Evolutionary conservation across 2,797 vertebrate genomes (phyloP).

Genomic region (Enteromius afrohamiltoni): DNA sequence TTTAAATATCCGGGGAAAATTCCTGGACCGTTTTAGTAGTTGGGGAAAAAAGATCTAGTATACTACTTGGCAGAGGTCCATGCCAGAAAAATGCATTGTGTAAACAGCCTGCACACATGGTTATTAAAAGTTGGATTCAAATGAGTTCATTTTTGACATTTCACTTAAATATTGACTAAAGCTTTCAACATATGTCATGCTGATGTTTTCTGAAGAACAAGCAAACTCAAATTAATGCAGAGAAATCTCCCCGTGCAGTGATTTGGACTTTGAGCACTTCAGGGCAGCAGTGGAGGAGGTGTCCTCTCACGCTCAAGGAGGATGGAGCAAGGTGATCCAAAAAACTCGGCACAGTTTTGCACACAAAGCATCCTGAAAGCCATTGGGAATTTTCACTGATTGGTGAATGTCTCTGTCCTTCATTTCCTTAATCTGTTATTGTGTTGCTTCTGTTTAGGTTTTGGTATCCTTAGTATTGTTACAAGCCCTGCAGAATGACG

Average conservation of each 20-base stretch:
- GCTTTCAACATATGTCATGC: neutral
- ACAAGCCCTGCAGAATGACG: conserved; percentile 80
- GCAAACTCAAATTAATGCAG: neutral
- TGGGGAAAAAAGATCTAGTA: conserved; percentile 1
- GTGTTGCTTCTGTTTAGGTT: conserved; percentile 73
- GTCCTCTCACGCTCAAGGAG: conserved; percentile 79
- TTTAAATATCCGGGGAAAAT: conserved; percentile 47
- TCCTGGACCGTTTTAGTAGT: neutral
- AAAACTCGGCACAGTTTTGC: neutral
- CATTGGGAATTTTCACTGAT: neutral
- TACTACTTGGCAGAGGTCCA: neutral
- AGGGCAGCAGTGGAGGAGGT: conserved; percentile 77
- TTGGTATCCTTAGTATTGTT: conserved; percentile 90
- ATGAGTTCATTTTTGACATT: neutral
- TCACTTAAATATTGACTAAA: conserved; percentile 29
- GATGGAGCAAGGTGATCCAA: conserved; percentile 88
- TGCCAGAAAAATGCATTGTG: conserved; percentile 19
- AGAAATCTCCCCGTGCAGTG: conserved; percentile 75
- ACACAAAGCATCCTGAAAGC: neutral
- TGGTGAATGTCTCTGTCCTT: neutral
- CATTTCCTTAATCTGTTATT: neutral
- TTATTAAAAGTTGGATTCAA: neutral
- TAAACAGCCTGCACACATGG: neutral
- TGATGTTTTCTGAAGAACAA: neutral
- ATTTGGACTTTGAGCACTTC: conserved; percentile 86